phyloP scores from a whole-genome alignment of 1,140 invertebrate species.

The Zophobas morio region DNA sequence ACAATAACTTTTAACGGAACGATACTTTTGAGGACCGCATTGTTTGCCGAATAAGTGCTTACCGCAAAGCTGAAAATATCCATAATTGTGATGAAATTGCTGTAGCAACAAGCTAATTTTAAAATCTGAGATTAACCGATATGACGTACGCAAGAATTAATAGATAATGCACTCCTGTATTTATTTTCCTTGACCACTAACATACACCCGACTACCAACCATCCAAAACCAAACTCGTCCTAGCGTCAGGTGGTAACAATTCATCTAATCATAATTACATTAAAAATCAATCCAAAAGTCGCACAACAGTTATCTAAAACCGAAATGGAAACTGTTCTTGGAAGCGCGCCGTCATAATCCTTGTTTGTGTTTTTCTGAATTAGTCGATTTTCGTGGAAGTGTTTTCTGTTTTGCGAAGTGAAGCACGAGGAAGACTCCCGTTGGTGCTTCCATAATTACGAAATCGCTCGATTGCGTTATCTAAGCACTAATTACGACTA shows the following conservation, averaged over 20 bases:
- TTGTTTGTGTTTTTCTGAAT: conserved; percentile 2
- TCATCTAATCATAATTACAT: not conserved
- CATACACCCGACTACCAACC: too few species aligned
- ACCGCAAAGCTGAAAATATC: not conserved
- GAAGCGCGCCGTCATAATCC: not conserved
- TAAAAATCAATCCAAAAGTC: not conserved
- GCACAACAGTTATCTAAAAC: not conserved
- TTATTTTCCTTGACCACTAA: not conserved
- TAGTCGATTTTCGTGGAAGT: too few species aligned
- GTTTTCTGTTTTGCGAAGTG: not conserved
- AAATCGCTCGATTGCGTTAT: not conserved
- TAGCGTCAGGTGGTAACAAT: not conserved
- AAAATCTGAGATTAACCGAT: not conserved
- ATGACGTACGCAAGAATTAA: not conserved
- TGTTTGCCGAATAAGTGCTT: conserved; percentile 8
- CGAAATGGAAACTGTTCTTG: not conserved
- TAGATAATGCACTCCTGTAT: not conserved
- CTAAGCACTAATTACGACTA: conserved; percentile 20
- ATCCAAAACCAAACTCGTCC: too few species aligned
- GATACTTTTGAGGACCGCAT: not conserved
- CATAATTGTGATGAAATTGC: not conserved
- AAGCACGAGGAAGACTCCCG: not conserved
- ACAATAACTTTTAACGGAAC: conserved; percentile 9
- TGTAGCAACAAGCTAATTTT: not conserved
- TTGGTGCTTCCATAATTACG: conserved; percentile 1